phyloP scores from a whole-genome alignment of 2,888 invertebrate species.

The Gymnosoma rotundatum region DNA sequence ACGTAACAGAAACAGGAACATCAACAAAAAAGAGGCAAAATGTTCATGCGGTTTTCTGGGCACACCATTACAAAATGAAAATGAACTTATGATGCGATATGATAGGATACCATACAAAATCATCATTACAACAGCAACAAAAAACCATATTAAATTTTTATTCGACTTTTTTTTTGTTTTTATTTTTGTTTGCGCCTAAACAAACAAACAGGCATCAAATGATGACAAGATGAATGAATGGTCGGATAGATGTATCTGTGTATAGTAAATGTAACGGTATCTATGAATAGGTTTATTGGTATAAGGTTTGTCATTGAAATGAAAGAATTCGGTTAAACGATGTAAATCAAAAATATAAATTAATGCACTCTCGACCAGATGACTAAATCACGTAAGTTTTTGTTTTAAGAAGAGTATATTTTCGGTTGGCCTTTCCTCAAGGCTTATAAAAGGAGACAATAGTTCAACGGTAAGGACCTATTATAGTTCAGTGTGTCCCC shows the following conservation, averaged over 20 bases:
- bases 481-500: too few species aligned
- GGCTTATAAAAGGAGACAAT: too few species aligned
- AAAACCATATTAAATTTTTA: background rate
- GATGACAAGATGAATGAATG: background rate
- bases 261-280: background rate
- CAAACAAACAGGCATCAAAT: background rate
- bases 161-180: too few species aligned
- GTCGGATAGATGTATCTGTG: background rate
- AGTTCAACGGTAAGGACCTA: too few species aligned
- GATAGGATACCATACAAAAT: background rate
- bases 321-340: too few species aligned
- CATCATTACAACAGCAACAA: constrained; percentile 17
- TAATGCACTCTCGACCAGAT: too few species aligned
- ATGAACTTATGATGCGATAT: background rate
- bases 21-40: constrained; percentile 38
- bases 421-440: too few species aligned
- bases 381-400: too few species aligned
- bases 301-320: too few species aligned
- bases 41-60: constrained; percentile 49
- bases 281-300: too few species aligned
- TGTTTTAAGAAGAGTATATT: too few species aligned
- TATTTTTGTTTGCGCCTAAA: constrained; percentile 8
- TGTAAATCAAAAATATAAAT: background rate
- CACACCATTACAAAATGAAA: constrained; percentile 38
- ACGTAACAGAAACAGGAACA: constrained; percentile 41